Conservation (phyloP, 2,888 invertebrate genomes). For the Drosophila mimica region DNA sequence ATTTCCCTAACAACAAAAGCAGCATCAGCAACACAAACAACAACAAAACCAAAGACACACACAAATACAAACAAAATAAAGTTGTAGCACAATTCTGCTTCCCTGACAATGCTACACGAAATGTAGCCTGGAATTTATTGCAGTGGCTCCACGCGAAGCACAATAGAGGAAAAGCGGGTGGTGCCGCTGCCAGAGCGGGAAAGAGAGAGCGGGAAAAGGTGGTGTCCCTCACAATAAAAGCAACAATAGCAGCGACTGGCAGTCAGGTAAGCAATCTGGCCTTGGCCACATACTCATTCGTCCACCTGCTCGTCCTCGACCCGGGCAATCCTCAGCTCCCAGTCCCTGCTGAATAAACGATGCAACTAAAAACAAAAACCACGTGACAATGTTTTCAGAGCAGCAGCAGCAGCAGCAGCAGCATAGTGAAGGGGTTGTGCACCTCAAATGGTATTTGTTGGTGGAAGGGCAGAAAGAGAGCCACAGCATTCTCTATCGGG, state of each 20-base stretch:
- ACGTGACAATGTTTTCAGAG: constrained; percentile 76
- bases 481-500: constrained; percentile 24
- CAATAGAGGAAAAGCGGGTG: constrained; percentile 6
- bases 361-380: constrained; percentile 77
- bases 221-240: constrained; percentile 16
- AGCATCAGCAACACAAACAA: constrained; percentile 34
- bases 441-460: constrained; percentile 25
- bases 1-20: constrained; percentile 71
- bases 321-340: constrained; percentile 1
- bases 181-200: constrained; percentile 28
- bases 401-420: constrained; percentile 12
- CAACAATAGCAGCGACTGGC: constrained; percentile 27
- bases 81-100: constrained; percentile 63
- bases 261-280: constrained; percentile 60
- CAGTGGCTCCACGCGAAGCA: constrained; percentile 37
- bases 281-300: constrained; percentile 31
- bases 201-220: constrained; percentile 29
- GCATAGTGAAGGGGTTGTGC: background rate
- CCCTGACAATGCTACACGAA: constrained; percentile 63
- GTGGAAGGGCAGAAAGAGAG: constrained; percentile 5
- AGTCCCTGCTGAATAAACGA: constrained; percentile 34
- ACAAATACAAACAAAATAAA: constrained; percentile 54
- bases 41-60: constrained; percentile 38
- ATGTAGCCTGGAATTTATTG: constrained; percentile 69
- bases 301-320: constrained; percentile 14